phyloP scores from a whole-genome alignment of 1,140 invertebrate genomes.

The Drosophila santomea region DNA sequence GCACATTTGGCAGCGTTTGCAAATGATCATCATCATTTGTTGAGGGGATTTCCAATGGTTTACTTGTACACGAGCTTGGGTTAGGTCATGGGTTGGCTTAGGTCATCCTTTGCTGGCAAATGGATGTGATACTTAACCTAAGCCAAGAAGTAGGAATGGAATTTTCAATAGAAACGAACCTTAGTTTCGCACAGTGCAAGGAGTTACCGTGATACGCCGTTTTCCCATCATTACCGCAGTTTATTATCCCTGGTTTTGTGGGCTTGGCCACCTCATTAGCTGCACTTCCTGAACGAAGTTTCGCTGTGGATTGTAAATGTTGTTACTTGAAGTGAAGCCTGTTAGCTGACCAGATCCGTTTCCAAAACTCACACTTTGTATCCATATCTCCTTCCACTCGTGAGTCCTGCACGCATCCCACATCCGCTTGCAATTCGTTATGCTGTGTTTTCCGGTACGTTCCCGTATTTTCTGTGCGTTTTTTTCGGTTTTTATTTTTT shows the following conservation, averaged over 20 bases:
- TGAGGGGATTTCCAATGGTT: conserved; percentile 23
- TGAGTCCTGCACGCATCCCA: conserved; percentile 54
- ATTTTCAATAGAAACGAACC: no score
- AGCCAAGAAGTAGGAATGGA: background rate
- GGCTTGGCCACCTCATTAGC: conserved; percentile 46
- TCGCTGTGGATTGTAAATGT: conserved; percentile 24
- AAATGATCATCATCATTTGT: conserved; percentile 50
- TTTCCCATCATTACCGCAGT: background rate
- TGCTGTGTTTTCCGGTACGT: conserved; percentile 17
- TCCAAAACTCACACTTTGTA: background rate
- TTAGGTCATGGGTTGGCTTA: conserved; percentile 46
- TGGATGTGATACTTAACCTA: background rate
- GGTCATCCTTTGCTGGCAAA: conserved; percentile 22
- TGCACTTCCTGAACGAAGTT: conserved; percentile 41
- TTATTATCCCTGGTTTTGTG: conserved; percentile 11
- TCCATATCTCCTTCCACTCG: conserved; percentile 22
- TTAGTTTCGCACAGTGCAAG: no score
- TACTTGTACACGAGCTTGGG: conserved; percentile 16
- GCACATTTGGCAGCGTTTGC: conserved; percentile 40
- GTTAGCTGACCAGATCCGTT: conserved; percentile 26
- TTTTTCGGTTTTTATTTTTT: background rate
- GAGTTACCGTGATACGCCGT: background rate
- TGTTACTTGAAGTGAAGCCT: conserved; percentile 20
- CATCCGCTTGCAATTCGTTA: conserved; percentile 59
- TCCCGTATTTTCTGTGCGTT: conserved; percentile 5